These are phyloP conservation scores for Seriola aureovittata DNA, from an alignment of 2,113 vertebrate genomes.

Conservation along the genomic window DNA sequence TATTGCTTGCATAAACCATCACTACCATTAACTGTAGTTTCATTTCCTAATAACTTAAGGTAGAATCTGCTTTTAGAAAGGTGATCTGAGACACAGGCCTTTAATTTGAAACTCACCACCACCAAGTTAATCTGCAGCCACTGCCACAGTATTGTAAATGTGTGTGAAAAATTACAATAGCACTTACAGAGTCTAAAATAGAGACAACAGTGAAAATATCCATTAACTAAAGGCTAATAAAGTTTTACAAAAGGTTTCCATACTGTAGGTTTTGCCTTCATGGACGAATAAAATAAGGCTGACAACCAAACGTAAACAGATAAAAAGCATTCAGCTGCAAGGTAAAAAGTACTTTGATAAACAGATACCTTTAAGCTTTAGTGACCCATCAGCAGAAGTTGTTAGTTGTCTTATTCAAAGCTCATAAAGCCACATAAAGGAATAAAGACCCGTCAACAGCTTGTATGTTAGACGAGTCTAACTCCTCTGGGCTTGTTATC, in stretches of 20 bases:
- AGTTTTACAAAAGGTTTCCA: background rate
- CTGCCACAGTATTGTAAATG: background rate
- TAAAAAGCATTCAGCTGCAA: background rate
- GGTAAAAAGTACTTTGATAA: background rate
- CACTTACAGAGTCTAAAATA: background rate
- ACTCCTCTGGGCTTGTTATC: background rate
- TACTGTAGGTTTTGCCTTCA: background rate
- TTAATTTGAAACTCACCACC: constrained; percentile 4
- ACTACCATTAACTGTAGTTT: background rate
- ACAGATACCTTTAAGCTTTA: background rate
- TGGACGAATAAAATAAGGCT: background rate
- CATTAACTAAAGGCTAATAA: background rate
- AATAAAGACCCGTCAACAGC: background rate
- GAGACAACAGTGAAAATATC: background rate
- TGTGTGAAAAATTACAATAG: background rate
- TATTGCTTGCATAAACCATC: background rate
- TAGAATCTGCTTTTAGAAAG: background rate
- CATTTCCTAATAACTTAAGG: background rate
- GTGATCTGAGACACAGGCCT: background rate
- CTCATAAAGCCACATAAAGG: background rate
- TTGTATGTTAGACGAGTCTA: background rate
- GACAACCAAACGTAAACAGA: background rate
- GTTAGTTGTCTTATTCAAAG: background rate
- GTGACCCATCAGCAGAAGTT: background rate
- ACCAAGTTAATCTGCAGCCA: background rate